Evolutionary conservation across 2,113 vertebrate genomes (phyloP).

Genomic region (Alosa alosa): DNA sequence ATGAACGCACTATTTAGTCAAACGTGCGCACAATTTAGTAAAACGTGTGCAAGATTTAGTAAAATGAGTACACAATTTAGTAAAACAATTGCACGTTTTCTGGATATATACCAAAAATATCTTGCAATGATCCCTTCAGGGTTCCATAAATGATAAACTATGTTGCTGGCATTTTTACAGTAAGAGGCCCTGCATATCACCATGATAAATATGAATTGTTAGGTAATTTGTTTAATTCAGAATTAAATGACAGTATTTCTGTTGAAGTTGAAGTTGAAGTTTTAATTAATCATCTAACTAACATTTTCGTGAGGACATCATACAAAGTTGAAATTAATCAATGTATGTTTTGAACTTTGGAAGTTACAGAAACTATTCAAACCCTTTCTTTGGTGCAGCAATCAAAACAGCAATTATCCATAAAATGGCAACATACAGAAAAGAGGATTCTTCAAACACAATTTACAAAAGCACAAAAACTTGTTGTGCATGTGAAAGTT

Average conservation of each 20-base stretch:
- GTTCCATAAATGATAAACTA: neutral
- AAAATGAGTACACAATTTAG: too few species aligned
- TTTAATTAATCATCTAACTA: neutral
- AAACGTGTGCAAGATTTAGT: too few species aligned
- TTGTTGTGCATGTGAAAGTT: neutral
- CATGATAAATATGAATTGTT: neutral
- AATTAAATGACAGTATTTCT: neutral
- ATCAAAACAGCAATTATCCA: neutral
- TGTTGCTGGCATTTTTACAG: neutral
- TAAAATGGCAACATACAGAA: neutral
- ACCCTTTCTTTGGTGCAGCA: neutral
- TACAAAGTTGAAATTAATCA: neutral
- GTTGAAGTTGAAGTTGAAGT: neutral
- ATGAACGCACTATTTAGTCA: too few species aligned
- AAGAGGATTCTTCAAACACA: neutral
- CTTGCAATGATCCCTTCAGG: too few species aligned
- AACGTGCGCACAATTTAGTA: too few species aligned
- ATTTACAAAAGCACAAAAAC: neutral
- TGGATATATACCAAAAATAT: too few species aligned
- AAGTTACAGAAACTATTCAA: neutral
- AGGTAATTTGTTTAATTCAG: neutral
- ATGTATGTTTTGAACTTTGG: neutral
- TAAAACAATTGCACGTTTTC: too few species aligned
- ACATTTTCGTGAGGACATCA: neutral
- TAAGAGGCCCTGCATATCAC: neutral